Percentiles rank a stretch among this genome's conserved stretches.
Evolutionary conservation across 1,140 invertebrate genomes (phyloP).

Genomic region (Anastrepha ludens): DNA sequence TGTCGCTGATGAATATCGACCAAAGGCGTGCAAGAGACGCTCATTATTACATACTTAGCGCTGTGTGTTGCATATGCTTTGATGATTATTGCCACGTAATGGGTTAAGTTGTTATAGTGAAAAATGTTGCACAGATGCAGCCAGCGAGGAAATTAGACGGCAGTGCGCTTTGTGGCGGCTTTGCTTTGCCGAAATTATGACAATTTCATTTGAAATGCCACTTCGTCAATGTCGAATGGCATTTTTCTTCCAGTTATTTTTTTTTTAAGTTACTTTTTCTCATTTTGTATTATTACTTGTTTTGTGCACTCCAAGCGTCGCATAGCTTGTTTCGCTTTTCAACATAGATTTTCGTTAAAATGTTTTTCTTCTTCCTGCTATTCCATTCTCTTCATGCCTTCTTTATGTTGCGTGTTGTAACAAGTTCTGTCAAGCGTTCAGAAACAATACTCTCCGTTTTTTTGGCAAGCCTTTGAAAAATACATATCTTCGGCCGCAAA

Average conservation of each 20-base stretch:
- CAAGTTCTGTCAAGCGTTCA: constrained; percentile 48
- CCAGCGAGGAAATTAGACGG: background rate
- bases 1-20: background rate
- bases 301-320: background rate
- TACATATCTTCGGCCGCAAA: background rate
- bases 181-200: constrained; percentile 45
- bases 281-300: background rate
- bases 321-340: background rate
- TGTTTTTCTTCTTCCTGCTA: background rate
- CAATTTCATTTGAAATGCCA: constrained; percentile 47
- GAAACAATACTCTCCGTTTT: background rate
- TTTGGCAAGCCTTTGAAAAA: constrained; percentile 6
- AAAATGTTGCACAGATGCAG: constrained; percentile 14
- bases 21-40: background rate
- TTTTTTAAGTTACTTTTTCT: background rate
- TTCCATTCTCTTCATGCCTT: background rate
- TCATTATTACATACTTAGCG: constrained; percentile 25
- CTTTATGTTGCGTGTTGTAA: constrained; percentile 16
- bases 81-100: constrained; percentile 20
- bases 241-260: background rate
- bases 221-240: constrained; percentile 23
- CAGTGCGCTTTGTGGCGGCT: background rate
- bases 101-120: background rate
- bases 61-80: constrained; percentile 8
- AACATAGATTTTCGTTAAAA: background rate